These are phyloP conservation scores for Aptenodytes forsteri DNA, from an alignment of 2,113 vertebrate genomes.

Conservation along the genomic window DNA sequence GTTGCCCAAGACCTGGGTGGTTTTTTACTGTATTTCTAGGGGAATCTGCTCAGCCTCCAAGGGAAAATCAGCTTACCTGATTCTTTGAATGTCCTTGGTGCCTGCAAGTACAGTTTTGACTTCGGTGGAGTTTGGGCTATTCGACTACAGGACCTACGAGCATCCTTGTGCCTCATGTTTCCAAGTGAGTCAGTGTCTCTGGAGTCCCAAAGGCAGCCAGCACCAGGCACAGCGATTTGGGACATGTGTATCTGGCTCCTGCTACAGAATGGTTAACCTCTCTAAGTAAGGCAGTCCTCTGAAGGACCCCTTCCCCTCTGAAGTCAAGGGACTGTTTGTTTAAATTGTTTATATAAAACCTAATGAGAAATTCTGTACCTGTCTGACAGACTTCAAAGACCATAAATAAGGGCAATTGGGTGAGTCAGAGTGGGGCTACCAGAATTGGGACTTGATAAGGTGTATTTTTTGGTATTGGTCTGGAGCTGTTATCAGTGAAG, in stretches of 20 bases:
- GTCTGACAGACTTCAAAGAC: not conserved
- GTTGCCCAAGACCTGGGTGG: not conserved
- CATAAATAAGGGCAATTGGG: not conserved
- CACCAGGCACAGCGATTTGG: accelerated
- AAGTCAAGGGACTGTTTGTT: not conserved
- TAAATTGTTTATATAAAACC: not conserved
- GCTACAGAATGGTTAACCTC: not conserved
- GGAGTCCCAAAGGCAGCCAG: not conserved
- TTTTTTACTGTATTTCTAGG: not conserved
- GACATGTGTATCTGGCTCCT: not conserved
- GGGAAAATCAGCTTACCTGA: not conserved
- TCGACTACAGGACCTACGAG: accelerated
- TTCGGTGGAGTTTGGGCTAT: not conserved
- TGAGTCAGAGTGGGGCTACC: not conserved
- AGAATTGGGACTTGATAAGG: not conserved
- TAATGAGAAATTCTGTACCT: not conserved
- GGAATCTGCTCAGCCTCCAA: not conserved
- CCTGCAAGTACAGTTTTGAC: not conserved
- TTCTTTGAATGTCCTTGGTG: not conserved
- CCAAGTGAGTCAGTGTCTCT: not conserved
- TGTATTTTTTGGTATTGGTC: not conserved
- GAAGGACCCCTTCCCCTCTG: not conserved
- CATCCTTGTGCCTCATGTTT: not conserved
- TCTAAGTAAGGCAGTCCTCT: not conserved
- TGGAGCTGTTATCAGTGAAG: not conserved